Evolutionary conservation across 2,113 vertebrate species (phyloP), one percentile per base, ranked within the genome.

Genomic region (Morone saxatilis): DNA sequence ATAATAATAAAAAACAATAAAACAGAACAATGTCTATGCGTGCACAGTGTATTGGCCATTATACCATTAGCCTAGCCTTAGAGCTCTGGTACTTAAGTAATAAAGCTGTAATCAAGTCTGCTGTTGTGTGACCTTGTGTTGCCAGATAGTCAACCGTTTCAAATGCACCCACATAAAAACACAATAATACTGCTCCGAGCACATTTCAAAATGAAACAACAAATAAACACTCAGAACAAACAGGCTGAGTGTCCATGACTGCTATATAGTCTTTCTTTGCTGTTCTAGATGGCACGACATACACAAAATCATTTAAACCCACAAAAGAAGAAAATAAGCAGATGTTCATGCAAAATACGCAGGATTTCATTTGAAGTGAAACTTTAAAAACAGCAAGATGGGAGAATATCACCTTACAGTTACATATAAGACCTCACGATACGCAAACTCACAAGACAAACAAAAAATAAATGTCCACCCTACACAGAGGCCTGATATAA

Each of bases 111-210:
- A 70, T 73, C n/a, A 77, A 41, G n/a, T 20, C n/a, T 4, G 11
- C 31, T 68, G 20, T 36, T 45, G 54, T 54, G 14, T 56, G 68
- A 73, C 56, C 53, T 66, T 25, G n/a, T 77, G 61, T 14, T 48
- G 57, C 2, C 19, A 53, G 22, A 72, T 66, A 38, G 66, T 62
- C 47, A 67, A 16, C 50, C 71, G 59, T 36, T 69, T 54, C 22
- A 54, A 36, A 59, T 66, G n/a, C 40, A 68, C 45, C 56, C 53
- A 69, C 63, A 69, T 54, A 38, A 43, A 60, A 74, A 67, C 9
- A 56, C 16, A 72, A 66, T 77, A 78, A 40, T 19, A 69, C 8
- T 5, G 43, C 73, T 77, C 68, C 67, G 59, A 59, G 47, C 31
- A 17, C 48, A 43, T 43, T 61, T 22, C 22, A 40, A 62, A 25